A percentile compares a stretch with the other conserved stretches of the same genome.
Evolutionary conservation across 35 echinoderm and acorn worm genomes (phyloP).

Genomic region (Heliocidaris erythrogramma): DNA sequence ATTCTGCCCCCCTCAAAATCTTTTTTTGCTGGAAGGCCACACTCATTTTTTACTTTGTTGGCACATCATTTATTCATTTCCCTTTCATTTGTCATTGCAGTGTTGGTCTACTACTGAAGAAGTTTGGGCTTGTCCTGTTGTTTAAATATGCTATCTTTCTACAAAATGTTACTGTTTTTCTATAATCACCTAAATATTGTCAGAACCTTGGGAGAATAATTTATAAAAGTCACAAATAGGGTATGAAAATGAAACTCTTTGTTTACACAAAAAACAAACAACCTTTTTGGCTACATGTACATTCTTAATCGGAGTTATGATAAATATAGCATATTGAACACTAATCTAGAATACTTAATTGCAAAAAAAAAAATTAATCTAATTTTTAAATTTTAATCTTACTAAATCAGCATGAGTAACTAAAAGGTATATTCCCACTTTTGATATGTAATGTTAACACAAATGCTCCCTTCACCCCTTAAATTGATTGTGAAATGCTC

Average conservation of each 20-base stretch:
- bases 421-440: background rate
- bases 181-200: background rate
- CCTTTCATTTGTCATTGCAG: background rate
- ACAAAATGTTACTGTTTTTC: background rate
- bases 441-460: background rate
- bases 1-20: too few relatives aligned
- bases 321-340: too few relatives aligned
- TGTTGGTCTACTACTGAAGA: background rate
- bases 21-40: too few relatives aligned
- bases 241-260: too few relatives aligned
- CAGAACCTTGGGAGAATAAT: background rate
- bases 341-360: too few relatives aligned
- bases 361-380: too few relatives aligned
- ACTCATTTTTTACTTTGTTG: background rate
- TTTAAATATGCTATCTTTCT: background rate
- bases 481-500: background rate
- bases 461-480: background rate
- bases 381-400: background rate
- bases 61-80: background rate
- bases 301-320: too few relatives aligned
- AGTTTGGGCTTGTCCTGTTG: background rate
- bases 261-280: too few relatives aligned
- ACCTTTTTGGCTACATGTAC: too few relatives aligned
- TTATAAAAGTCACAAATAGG: background rate
- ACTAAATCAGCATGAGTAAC: slow-evolving; percentile 11